Evolutionary conservation across 2,113 vertebrate genomes (phyloP), one percentile per base, ranked within the genome.

Genomic region (Butorides virescens): DNA sequence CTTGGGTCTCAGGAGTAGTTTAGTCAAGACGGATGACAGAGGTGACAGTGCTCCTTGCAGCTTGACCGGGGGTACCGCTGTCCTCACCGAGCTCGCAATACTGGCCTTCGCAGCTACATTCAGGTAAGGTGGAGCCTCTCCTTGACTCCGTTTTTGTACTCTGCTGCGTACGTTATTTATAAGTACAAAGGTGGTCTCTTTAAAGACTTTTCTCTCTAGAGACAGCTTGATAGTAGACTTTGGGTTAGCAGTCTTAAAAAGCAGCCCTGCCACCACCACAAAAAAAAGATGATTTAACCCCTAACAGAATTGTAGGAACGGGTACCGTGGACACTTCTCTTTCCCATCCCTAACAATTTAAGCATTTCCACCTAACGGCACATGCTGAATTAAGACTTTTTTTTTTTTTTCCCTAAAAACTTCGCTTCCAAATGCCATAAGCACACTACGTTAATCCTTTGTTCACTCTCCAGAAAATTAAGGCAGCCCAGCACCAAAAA

Each of bases 381-480:
- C 30, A 52, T 25, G 47, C 36, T 76, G 78, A 90, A 78, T 77
- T 88, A 77, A 30, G 12, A 59, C 39, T 42, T 49, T 67, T 66
- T n/a, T 37, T 37, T 20, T 58, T 29, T 9, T 7, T 0, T 0
- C 9, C 22, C 58, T 66, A 66, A 81, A 86, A 94, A 17, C 63
- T 70, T 62, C 67, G 34, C 52, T 84, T 90, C n/a, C 55, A 86
- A 73, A 71, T 27, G 32, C 58, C 63, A 37, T 62, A 77, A 93
- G 65, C 37, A 76, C 23, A 39, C 37, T 20, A 19, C 2, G 5
- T 83, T 92, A 88, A 93, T 93, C 78, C 50, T 90, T 92, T 87
- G 78, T 79, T 96, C 79, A 83, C 20, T 96, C 46, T 87, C n/a
- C 59, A 90, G 75, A 94, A 96, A 95, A 95, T 74, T 71, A 92